Percentiles rank a stretch among this genome's conserved stretches.
Conservation (phyloP, 1,140 invertebrate genomes). For the Temnothorax longispinosus region DNA sequence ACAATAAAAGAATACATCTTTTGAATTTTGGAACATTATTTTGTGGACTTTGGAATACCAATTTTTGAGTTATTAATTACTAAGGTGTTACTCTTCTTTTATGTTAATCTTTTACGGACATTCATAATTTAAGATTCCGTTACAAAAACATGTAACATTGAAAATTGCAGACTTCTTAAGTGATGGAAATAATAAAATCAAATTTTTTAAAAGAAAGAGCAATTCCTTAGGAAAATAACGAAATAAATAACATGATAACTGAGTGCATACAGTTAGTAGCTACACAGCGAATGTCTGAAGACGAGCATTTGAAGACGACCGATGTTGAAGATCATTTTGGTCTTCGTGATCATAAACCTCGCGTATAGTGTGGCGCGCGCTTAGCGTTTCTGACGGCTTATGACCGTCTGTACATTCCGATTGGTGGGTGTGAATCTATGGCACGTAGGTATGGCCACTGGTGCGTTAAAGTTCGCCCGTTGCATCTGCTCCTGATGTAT, state of each 20-base stretch:
- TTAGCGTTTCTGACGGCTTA: conserved; percentile 56
- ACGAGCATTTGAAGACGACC: neutral
- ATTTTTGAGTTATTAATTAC: neutral
- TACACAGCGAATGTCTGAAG: neutral
- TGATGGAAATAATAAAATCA: neutral
- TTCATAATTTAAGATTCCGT: neutral
- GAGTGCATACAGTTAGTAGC: neutral
- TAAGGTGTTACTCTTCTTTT: neutral
- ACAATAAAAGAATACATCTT: neutral
- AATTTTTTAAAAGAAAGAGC: neutral
- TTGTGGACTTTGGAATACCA: neutral
- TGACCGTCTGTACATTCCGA: conserved; percentile 67
- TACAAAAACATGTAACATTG: neutral
- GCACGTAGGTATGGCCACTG: conserved; percentile 27
- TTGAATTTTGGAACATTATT: neutral
- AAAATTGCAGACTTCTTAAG: neutral
- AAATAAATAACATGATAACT: neutral
- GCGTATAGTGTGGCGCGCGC: conserved; percentile 34
- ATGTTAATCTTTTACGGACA: neutral
- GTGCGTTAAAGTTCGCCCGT: conserved; percentile 37
- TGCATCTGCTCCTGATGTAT: conserved; percentile 3
- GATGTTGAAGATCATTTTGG: neutral
- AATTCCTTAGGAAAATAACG: neutral
- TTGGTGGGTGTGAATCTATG: conserved; percentile 73
- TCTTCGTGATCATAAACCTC: conserved; percentile 52